These are phyloP conservation scores for Mus spicilegus DNA, from an alignment of 2,113 vertebrate species.

Conservation along the genomic window DNA sequence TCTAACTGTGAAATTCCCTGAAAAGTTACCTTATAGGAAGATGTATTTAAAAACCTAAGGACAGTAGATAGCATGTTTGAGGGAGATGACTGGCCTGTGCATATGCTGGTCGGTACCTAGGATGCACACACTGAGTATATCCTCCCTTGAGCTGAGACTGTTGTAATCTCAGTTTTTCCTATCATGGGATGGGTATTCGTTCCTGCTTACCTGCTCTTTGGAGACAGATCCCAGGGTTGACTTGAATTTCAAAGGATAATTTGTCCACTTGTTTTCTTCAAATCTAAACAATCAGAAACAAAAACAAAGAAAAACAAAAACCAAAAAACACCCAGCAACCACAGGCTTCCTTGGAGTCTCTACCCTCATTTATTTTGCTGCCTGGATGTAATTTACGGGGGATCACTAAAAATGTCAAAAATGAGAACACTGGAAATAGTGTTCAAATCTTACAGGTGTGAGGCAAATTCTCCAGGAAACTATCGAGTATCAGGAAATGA, in stretches of 20 bases:
- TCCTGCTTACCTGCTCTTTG: not conserved
- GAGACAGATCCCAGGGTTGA: not conserved
- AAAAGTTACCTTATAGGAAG: not conserved
- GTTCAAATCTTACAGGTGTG: slow-evolving; percentile 78
- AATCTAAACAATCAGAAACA: slow-evolving; percentile 68
- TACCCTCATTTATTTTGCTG: slow-evolving; percentile 82
- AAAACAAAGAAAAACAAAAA: not conserved
- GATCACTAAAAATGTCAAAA: slow-evolving; percentile 79
- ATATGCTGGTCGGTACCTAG: not conserved
- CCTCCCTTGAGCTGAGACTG: not conserved
- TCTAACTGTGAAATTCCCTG: not conserved
- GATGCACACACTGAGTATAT: fast-evolving
- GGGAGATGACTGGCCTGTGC: not conserved
- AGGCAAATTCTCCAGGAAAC: slow-evolving; percentile 55
- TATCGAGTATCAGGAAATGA: slow-evolving; percentile 52
- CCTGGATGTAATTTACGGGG: slow-evolving; percentile 83
- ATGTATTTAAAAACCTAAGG: not conserved
- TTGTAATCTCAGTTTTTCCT: not conserved
- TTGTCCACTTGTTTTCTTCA: slow-evolving; percentile 40
- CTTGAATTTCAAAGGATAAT: not conserved
- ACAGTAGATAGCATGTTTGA: not conserved
- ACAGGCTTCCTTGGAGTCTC: slow-evolving; percentile 64
- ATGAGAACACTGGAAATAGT: slow-evolving; percentile 81
- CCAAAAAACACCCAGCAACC: slow-evolving; percentile 71
- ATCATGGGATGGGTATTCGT: fast-evolving